Evolutionary conservation across 2,113 vertebrate species (phyloP).

Genomic region (Myiozetetes cayanensis): DNA sequence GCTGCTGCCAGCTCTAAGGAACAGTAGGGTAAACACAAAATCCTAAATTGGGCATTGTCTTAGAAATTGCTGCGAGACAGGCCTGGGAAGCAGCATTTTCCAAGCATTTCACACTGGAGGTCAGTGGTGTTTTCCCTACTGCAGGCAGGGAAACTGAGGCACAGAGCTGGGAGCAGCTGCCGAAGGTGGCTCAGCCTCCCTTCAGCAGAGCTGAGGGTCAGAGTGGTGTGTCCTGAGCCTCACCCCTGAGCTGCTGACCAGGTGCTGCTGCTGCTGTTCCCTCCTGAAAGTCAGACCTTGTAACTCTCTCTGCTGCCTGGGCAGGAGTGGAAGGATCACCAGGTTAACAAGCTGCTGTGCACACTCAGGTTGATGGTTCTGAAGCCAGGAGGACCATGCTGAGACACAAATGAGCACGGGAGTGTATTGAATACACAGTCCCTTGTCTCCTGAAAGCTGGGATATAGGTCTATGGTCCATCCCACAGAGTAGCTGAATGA

Average conservation of each 20-base stretch:
- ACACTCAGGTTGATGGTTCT: not conserved
- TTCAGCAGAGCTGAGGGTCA: not conserved
- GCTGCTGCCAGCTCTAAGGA: not conserved
- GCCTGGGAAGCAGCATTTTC: not conserved
- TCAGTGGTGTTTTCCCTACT: not conserved
- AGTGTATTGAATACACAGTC: not conserved
- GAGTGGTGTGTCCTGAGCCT: not conserved
- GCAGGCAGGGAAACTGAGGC: not conserved
- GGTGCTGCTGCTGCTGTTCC: rapidly evolving
- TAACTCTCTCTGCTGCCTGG: not conserved
- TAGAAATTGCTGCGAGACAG: rapidly evolving
- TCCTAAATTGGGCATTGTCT: not conserved
- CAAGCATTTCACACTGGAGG: not conserved
- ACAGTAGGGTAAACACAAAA: not conserved
- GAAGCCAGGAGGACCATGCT: not conserved
- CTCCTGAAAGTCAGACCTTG: not conserved
- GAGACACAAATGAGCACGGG: not conserved
- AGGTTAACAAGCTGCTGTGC: not conserved
- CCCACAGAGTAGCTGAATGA: not conserved
- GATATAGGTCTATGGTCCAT: constrained; percentile 12
- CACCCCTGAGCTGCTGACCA: not conserved
- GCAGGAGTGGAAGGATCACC: not conserved
- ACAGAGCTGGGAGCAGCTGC: not conserved
- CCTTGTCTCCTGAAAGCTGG: not conserved
- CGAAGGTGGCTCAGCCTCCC: not conserved